A percentile compares a stretch with the other conserved stretches of the same genome.
These are phyloP conservation scores for Oceanodroma leucorhoa DNA, from an alignment of 2,797 vertebrate species.

Conservation along the genomic window DNA sequence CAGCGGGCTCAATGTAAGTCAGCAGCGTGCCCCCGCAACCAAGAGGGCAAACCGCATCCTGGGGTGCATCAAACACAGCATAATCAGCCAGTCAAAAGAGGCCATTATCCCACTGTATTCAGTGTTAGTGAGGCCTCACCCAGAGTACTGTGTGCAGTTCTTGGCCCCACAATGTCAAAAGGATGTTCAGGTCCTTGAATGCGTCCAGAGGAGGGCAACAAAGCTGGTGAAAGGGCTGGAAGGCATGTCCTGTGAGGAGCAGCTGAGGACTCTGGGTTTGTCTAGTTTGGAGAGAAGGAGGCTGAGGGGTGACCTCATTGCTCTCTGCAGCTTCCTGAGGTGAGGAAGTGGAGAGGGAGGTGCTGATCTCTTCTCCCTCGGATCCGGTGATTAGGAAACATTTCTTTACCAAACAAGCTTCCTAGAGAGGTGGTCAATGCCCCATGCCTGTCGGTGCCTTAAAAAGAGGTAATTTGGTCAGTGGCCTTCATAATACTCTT, in stretches of 20 bases:
- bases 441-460: not conserved
- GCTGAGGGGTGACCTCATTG: not conserved
- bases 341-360: fast-evolving
- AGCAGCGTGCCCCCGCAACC: not conserved
- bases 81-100: fast-evolving
- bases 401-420: not conserved
- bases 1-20: not conserved
- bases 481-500: not conserved
- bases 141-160: fast-evolving
- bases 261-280: fast-evolving
- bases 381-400: not conserved
- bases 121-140: fast-evolving
- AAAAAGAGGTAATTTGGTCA: not conserved
- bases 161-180: too few species aligned
- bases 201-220: fast-evolving
- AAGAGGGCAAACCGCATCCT: fast-evolving
- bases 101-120: fast-evolving
- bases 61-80: not conserved
- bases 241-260: fast-evolving
- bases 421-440: not conserved
- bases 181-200: not conserved
- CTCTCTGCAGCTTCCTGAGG: not conserved
- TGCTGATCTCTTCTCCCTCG: not conserved
- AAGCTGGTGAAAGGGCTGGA: not conserved
- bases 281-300: not conserved